A percentile compares a stretch with the other conserved stretches of the same genome.
Conservation (phyloP, 37 sponge, comb jelly and placozoan species). For the Ephydatia muelleri region DNA sequence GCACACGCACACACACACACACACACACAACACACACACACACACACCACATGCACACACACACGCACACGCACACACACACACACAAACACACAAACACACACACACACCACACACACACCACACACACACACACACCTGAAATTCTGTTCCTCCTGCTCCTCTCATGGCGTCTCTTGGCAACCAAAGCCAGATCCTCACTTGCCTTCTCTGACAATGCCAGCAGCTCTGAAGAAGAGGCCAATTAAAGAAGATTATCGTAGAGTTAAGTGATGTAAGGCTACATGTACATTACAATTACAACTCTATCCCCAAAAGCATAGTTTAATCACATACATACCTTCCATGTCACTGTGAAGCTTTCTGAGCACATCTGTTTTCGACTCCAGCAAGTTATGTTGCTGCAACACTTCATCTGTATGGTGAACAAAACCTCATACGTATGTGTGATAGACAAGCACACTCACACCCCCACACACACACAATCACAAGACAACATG, state of each 20-base stretch:
- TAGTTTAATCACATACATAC: too few relatives aligned
- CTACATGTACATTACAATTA: too few relatives aligned
- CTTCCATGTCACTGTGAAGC: slow-evolving; percentile 42
- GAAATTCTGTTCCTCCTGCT: slow-evolving; percentile 56
- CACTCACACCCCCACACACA: neutral
- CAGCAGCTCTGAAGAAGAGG: slow-evolving; percentile 39
- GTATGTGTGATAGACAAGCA: neutral
- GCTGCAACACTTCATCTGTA: slow-evolving; percentile 33
- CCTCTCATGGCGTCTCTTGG: slow-evolving; percentile 28
- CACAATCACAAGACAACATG: neutral
- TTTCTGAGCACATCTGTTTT: slow-evolving; percentile 18
- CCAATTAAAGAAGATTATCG: neutral
- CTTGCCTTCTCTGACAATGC: slow-evolving; percentile 23
- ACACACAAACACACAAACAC: too few relatives aligned
- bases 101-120: too few relatives aligned
- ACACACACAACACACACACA: too few relatives aligned
- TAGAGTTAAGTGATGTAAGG: too few relatives aligned
- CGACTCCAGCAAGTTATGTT: slow-evolving; percentile 44
- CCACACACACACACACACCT: neutral
- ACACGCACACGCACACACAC: too few relatives aligned
- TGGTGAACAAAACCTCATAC: neutral
- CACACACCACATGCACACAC: too few relatives aligned
- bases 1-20: too few relatives aligned
- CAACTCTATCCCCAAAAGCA: too few relatives aligned
- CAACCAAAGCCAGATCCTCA: slow-evolving; percentile 16